A percentile compares a stretch with the other conserved stretches of the same genome.
Evolutionary conservation across 2,888 invertebrate genomes (phyloP).

Genomic region (Elaeidobius kamerunicus): DNA sequence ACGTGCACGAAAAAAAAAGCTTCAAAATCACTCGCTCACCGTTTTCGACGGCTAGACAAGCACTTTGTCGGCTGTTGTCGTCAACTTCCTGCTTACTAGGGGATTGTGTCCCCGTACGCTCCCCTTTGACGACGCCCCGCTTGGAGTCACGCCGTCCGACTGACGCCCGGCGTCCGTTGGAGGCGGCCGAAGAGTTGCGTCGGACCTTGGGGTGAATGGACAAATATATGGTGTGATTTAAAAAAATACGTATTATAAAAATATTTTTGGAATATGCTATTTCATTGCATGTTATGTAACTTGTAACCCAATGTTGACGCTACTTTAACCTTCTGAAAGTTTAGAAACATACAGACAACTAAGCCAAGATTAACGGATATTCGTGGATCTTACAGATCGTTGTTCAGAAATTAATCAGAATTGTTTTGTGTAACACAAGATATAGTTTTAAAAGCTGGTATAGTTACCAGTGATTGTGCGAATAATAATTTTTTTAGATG

Average conservation of each 20-base stretch:
- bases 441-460: no score
- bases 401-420: no score
- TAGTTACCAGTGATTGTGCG: no score
- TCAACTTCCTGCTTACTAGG: not conserved
- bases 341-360: not conserved
- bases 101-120: conserved; percentile 20
- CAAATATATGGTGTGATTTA: conserved; percentile 3
- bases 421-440: no score
- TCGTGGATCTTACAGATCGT: no score
- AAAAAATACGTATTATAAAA: no score
- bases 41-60: conserved; percentile 12
- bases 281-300: no score
- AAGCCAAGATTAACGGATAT: not conserved
- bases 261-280: no score
- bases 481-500: no score
- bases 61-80: conserved; percentile 6
- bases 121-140: conserved; percentile 21
- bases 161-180: conserved; percentile 24
- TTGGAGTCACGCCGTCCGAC: conserved; percentile 23
- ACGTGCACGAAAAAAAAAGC: no score
- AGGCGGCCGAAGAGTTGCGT: conserved; percentile 27
- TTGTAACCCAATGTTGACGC: no score
- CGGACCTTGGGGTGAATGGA: conserved; percentile 25
- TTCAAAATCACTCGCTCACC: conserved; percentile 13
- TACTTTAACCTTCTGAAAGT: no score